phyloP scores from a whole-genome alignment of 2,888 invertebrate species.

The Sarcophaga rosellei region DNA sequence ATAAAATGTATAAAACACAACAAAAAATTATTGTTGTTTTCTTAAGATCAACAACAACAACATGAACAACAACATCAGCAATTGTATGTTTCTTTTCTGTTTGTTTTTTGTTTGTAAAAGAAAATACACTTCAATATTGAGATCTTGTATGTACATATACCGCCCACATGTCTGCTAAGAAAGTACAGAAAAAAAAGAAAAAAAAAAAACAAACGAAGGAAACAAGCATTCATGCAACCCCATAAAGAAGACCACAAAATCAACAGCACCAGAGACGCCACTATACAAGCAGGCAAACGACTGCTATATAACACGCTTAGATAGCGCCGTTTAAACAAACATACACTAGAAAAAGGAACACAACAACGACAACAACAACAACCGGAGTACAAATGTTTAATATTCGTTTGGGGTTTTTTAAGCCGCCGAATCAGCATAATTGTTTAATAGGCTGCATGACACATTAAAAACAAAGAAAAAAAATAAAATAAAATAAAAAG shows the following conservation, averaged over 20 bases:
- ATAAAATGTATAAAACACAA: constrained; percentile 26
- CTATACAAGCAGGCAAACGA: constrained; percentile 17
- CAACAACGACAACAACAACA: neutral
- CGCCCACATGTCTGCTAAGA: constrained; percentile 60
- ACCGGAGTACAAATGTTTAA: neutral
- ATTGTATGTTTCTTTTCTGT: neutral
- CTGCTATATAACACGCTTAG: neutral
- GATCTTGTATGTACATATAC: constrained; percentile 17
- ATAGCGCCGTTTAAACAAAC: neutral
- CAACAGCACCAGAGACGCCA: constrained; percentile 50
- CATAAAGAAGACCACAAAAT: constrained; percentile 30
- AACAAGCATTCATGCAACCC: constrained; percentile 21
- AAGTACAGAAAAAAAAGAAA: constrained; percentile 36
- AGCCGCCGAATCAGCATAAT: constrained; percentile 15
- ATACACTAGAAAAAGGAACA: neutral
- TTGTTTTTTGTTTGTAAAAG: neutral
- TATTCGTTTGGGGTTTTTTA: neutral
- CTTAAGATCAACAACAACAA: constrained; percentile 41
- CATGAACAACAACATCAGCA: constrained; percentile 8
- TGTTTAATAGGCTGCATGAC: constrained; percentile 28
- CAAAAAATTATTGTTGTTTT: constrained; percentile 33
- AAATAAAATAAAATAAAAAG: too few species aligned
- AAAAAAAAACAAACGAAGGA: too few species aligned
- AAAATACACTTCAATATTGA: constrained; percentile 39
- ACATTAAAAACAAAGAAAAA: neutral